phyloP scores from a whole-genome alignment of 2,888 invertebrate species.

The Anorthoa munda region DNA sequence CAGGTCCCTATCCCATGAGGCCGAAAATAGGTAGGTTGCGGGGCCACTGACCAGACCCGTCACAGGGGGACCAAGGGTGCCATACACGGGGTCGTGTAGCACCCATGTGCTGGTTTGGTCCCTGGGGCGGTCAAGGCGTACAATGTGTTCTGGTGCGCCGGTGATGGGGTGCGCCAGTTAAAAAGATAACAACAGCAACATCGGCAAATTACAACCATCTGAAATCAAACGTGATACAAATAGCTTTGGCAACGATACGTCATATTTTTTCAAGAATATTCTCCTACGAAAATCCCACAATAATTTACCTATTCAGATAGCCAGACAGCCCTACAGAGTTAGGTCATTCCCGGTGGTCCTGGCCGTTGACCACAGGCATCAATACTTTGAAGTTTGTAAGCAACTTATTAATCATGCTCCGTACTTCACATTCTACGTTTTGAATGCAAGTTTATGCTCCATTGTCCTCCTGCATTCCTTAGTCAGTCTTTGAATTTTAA shows the following conservation, averaged over 20 bases:
- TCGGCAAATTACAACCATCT: not conserved
- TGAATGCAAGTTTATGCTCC: conserved; percentile 53
- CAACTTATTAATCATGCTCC: conserved; percentile 61
- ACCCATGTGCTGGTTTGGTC: too few relatives aligned
- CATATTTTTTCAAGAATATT: not conserved
- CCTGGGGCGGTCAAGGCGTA: too few relatives aligned
- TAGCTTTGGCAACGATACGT: too few relatives aligned
- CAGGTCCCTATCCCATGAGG: too few relatives aligned
- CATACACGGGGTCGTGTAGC: too few relatives aligned
- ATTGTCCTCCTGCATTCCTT: conserved; percentile 53
- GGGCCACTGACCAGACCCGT: too few relatives aligned
- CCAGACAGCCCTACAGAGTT: conserved; percentile 44
- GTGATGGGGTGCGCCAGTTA: too few relatives aligned
- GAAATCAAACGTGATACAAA: not conserved
- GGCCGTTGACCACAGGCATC: conserved; percentile 51
- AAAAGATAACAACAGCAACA: not conserved
- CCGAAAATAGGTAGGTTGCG: too few relatives aligned
- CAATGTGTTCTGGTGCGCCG: too few relatives aligned
- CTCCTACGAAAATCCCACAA: not conserved
- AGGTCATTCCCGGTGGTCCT: conserved; percentile 61
- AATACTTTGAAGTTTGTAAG: conserved; percentile 39
- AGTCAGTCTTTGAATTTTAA: conserved; percentile 16
- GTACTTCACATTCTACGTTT: conserved; percentile 50
- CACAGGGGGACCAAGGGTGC: too few relatives aligned
- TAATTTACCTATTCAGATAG: not conserved